Base-by-base conservation (phyloP, 2,888 invertebrate species). In the Temnothorax unifasciatus region DNA sequence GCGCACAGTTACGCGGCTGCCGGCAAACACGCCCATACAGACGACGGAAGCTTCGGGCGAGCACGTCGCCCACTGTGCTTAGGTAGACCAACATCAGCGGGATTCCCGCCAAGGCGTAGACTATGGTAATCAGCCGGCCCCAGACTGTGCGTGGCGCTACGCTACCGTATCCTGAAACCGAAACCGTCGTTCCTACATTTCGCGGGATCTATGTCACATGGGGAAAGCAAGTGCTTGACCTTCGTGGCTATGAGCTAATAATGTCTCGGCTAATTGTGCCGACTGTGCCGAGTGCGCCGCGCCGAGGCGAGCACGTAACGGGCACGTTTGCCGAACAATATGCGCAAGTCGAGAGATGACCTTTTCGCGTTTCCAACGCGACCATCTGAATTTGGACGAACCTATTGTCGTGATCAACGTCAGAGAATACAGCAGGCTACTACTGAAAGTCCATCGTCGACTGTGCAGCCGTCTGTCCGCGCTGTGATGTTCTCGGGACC, bases 381-480 rank as follows among this genome's bases (percentile, higher is more conserved):
- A 34, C 11, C 11, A 15, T 25, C 29, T 13, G 29, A 82, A 44
- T 52, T 18, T 38, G 9, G 11, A 76, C 63, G 38, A 44, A 99
- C 99, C 99, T 92, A 99, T 99, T 57, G 99, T 99, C 11, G 99
- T 99, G 93, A 99, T 99, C 89, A 99, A 97, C 25, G 99, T 99
- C 91, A 99, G 96, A 41, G 98, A 98, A 95, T 99, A 99, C 73
- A 99, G 96, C 94, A 99, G 98, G 90, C 98, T 98, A 89, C 98
- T 98, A 88, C 98, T 97, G 95, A 99, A 98, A 68, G 98, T 98
- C 98, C 99, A 99, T 91, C 97, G 96, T 93, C 97, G 97, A 90
- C 96, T 94, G 38, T 91, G 92, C 29, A 89, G 74, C 54, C 92
- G 92, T 92, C 94, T 94, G 92, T 95, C 90, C 54, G 96, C 77